phyloP scores from a whole-genome alignment of 2,113 vertebrate genomes.

The Xyrauchen texanus region DNA sequence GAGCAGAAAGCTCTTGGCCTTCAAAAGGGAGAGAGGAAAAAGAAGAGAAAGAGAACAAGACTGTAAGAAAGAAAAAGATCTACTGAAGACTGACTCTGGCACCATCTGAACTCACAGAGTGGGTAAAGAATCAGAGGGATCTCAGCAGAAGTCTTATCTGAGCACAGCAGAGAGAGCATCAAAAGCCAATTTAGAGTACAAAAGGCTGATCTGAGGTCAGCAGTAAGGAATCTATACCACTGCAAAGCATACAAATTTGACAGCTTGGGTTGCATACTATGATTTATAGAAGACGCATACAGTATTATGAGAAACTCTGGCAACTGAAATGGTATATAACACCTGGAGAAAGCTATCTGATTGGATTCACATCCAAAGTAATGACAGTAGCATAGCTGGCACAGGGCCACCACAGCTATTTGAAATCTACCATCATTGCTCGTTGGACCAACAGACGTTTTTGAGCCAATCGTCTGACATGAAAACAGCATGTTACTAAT shows the following conservation, averaged over 20 bases:
- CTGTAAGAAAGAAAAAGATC: background rate
- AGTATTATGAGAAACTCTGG: too few species aligned
- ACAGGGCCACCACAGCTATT: too few species aligned
- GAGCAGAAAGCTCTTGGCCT: constrained; percentile 22
- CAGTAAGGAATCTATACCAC: constrained; percentile 5
- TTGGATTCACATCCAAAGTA: too few species aligned
- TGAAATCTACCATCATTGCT: too few species aligned
- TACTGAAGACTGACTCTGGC: background rate
- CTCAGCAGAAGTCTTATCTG: constrained; percentile 17
- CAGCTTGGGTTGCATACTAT: constrained; percentile 3
- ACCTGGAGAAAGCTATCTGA: too few species aligned
- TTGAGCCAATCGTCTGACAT: too few species aligned
- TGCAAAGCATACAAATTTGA: background rate
- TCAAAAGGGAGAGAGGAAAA: constrained; percentile 21
- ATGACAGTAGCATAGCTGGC: too few species aligned
- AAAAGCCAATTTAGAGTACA: constrained; percentile 16
- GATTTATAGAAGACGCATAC: background rate
- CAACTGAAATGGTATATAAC: too few species aligned
- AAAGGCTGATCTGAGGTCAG: constrained; percentile 18
- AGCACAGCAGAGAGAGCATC: constrained; percentile 15
- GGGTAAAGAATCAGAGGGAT: background rate
- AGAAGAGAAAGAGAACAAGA: background rate
- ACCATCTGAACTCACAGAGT: background rate
- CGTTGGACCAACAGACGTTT: too few species aligned
- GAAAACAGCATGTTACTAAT: too few species aligned